Base-by-base conservation (phyloP, 53 echinoderm and acorn worm species). In the Astropecten irregularis region DNA sequence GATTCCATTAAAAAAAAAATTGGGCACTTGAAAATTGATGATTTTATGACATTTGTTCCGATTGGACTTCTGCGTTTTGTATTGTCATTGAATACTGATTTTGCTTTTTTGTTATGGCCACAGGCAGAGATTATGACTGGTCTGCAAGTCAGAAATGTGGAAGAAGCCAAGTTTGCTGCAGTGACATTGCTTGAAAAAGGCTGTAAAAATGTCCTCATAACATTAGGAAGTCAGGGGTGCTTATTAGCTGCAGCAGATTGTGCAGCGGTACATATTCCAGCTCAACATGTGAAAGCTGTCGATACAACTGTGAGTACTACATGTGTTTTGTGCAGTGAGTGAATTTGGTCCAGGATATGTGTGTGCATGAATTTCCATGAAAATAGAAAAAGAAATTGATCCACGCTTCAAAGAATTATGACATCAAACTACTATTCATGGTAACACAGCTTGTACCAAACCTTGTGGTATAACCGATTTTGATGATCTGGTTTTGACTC, bases 131-230 rank as follows among this genome's bases (percentile, higher is more conserved):
- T 92, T 3, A 44, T 97, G 31, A 94, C 92, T 4, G 90, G 94
- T 32, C 76, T 94, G 13, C 68, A 85, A 62, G 93, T 97, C 16
- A 88, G 92, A 62, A 74, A 33, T 69, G 69, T 97, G 18, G 97
- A 94, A 22, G 94, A 94, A 73, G 97, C 94, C 11, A 91, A 92
- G 44, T 67, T 15, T 40, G 93, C 97, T 18, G 76, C 87, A 32
- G 50, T 84, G 16, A 82, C 54, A 42, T 81, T 97, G 20, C 62
- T 92, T 64, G 88, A 92, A 19, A 89, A 71, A 57, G 96, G 96
- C 35, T 97, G 97, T 64, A 83, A 85, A 51, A 92, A 85, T 19
- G 97, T 90, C 38, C 83, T 97, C 56, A 90, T 97, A 1, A 97
- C 97, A 4, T 55, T 97, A 18, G 97, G 97, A 48, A 84, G 84